Conservation (phyloP, 35 echinoderm and acorn worm genomes). For the Lytechinus pictus region DNA sequence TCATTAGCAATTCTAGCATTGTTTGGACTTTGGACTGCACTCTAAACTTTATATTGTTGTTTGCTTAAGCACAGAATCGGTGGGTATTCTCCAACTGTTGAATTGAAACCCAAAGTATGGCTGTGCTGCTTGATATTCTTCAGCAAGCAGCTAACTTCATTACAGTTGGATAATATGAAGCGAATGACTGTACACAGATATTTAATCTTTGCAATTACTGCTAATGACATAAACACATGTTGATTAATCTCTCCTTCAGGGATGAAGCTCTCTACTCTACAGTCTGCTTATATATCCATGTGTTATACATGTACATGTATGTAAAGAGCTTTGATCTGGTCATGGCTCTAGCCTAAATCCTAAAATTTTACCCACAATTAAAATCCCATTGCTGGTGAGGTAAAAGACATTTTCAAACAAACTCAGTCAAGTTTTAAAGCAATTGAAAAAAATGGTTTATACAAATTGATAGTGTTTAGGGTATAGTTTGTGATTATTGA, state of each 20-base stretch:
- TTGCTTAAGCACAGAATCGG: background rate
- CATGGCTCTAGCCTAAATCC: background rate
- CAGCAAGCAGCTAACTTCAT: background rate
- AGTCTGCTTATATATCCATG: background rate
- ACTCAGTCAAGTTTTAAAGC: too few relatives aligned
- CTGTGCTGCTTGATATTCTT: background rate
- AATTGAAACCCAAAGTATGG: background rate
- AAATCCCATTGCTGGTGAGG: background rate
- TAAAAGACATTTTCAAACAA: background rate
- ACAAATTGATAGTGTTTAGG: too few relatives aligned
- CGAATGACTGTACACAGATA: slow-evolving; percentile 11
- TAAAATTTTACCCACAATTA: background rate
- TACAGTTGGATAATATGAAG: background rate
- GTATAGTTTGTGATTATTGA: too few relatives aligned
- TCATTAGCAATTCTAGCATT: too few relatives aligned
- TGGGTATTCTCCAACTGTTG: background rate
- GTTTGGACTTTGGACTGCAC: too few relatives aligned
- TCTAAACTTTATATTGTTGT: background rate
- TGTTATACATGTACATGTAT: background rate
- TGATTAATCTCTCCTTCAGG: background rate
- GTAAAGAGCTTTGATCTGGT: background rate
- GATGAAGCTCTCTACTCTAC: background rate
- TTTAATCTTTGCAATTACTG: background rate
- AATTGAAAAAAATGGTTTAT: too few relatives aligned
- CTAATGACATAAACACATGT: slow-evolving; percentile 12